phyloP scores from a whole-genome alignment of 2,888 invertebrate species.

The Smittia aterrima region DNA sequence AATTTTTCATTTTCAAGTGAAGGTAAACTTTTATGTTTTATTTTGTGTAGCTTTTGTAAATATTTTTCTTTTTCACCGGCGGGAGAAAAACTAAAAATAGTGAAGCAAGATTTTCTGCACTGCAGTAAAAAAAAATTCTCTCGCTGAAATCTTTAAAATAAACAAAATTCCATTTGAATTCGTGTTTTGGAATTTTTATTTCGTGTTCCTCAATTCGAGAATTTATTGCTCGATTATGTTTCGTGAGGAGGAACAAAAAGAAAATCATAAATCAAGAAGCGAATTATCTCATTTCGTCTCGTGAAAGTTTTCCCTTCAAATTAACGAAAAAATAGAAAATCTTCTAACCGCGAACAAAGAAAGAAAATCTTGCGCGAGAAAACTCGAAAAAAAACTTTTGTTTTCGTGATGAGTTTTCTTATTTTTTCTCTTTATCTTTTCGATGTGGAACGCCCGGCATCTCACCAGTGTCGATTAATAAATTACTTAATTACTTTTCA shows the following conservation, averaged over 20 bases:
- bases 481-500: slow-evolving; percentile 42
- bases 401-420: background rate
- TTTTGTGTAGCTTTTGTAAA: slow-evolving; percentile 13
- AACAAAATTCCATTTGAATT: background rate
- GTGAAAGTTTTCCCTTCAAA: too few species aligned
- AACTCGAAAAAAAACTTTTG: background rate
- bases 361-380: background rate
- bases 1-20: slow-evolving; percentile 34
- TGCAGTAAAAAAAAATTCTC: background rate
- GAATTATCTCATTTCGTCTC: too few species aligned
- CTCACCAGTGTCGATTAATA: background rate
- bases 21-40: slow-evolving; percentile 19
- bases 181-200: background rate
- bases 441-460: too few species aligned
- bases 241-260: too few species aligned
- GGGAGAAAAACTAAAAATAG: slow-evolving; percentile 1
- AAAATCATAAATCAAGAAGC: too few species aligned
- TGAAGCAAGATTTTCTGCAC: background rate
- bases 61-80: slow-evolving; percentile 32
- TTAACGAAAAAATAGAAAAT: too few species aligned
- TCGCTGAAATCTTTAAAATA: background rate
- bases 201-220: background rate
- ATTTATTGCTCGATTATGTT: too few species aligned
- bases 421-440: too few species aligned
- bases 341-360: too few species aligned